Percentiles rank a stretch among this genome's conserved stretches.
Evolutionary conservation across 1,140 invertebrate genomes (phyloP).

Genomic region (Drosophila jambulina): DNA sequence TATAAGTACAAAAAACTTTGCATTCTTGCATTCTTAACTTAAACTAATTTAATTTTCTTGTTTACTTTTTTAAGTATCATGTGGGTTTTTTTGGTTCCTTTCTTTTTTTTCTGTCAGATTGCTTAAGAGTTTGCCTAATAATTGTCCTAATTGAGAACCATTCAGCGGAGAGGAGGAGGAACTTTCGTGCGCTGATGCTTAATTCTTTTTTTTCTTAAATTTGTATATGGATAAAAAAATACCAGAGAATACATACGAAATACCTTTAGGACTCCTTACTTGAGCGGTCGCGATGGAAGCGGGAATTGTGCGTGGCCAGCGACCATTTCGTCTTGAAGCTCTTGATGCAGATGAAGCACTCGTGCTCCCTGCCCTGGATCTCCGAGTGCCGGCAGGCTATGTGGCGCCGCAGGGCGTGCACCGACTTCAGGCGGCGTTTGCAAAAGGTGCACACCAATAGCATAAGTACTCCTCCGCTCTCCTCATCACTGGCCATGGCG

Average conservation of each 20-base stretch:
- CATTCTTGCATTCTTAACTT: background rate
- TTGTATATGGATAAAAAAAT: background rate
- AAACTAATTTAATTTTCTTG: background rate
- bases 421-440: conserved; percentile 73
- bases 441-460: conserved; percentile 70
- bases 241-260: background rate
- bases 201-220: background rate
- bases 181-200: background rate
- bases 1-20: no score
- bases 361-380: conserved; percentile 70
- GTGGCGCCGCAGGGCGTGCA: conserved; percentile 73
- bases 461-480: background rate
- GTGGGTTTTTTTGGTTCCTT: background rate
- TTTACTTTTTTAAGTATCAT: background rate
- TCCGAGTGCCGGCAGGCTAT: conserved; percentile 78
- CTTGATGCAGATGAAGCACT: conserved; percentile 77
- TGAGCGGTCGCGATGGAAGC: conserved; percentile 74
- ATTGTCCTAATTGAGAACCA: conserved; percentile 5
- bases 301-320: conserved; percentile 82
- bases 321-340: conserved; percentile 85
- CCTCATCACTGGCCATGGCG: conserved; percentile 33
- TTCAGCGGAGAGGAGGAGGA: background rate
- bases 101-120: background rate
- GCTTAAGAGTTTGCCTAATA: background rate
- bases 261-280: conserved; percentile 53